Evolutionary conservation across 2,888 invertebrate species (phyloP).

Genomic region (Agonopterix arenella): DNA sequence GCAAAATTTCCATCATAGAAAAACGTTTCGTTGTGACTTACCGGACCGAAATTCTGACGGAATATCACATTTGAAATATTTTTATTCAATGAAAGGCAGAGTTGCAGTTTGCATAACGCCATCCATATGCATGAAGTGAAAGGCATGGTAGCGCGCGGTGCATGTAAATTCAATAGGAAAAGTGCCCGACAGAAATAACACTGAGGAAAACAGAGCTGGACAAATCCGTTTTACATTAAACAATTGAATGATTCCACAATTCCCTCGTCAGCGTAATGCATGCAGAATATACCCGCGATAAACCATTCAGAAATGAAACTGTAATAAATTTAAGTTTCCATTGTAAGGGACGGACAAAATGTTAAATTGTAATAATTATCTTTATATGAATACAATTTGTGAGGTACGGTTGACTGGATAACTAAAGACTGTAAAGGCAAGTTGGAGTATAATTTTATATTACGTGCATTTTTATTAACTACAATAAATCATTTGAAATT

Average conservation of each 20-base stretch:
- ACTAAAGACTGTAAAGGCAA: too few species aligned
- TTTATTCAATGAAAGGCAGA: conserved; percentile 54
- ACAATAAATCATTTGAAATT: too few species aligned
- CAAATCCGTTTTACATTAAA: conserved; percentile 46
- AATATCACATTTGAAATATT: conserved; percentile 39
- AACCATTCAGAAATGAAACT: not conserved
- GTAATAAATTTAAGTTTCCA: not conserved
- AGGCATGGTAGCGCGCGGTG: conserved; percentile 41
- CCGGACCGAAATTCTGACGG: not conserved
- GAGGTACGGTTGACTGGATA: too few species aligned
- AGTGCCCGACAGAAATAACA: conserved; percentile 51
- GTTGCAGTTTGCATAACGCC: conserved; percentile 61
- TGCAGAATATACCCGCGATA: not conserved
- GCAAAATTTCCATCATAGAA: too few species aligned
- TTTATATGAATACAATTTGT: too few species aligned
- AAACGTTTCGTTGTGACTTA: too few species aligned
- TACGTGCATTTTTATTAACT: too few species aligned
- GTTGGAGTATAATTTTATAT: too few species aligned
- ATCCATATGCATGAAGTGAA: conserved; percentile 64
- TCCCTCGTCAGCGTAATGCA: not conserved
- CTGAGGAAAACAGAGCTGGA: conserved; percentile 42
- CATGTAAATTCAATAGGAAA: conserved; percentile 60
- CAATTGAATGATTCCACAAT: conserved; percentile 2
- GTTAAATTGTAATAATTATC: too few species aligned
- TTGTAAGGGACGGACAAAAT: too few species aligned